These are phyloP conservation scores for Zosterops borbonicus DNA, from an alignment of 2,113 vertebrate genomes.

Conservation along the genomic window DNA sequence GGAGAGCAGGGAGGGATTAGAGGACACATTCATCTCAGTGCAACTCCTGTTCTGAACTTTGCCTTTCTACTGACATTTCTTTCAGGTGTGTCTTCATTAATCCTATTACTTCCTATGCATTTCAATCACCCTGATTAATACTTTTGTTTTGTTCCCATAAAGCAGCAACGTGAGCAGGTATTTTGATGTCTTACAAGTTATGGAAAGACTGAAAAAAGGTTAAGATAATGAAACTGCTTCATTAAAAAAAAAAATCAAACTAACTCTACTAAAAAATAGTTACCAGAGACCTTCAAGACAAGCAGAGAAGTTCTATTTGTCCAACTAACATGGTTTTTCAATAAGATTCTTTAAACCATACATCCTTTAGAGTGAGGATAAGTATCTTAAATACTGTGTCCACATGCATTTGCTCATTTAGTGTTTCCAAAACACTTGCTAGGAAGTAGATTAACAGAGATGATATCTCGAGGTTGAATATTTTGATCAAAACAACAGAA, in stretches of 20 bases:
- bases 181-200: neutral
- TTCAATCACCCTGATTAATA: neutral
- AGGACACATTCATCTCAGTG: neutral
- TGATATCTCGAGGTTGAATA: neutral
- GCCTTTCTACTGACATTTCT: neutral
- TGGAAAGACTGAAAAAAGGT: neutral
- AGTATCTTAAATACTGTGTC: neutral
- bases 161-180: neutral
- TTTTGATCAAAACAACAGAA: neutral
- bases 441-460: neutral
- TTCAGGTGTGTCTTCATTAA: neutral
- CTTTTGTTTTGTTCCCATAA: neutral
- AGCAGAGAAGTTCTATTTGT: neutral
- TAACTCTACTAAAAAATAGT: neutral
- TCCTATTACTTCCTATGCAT: neutral
- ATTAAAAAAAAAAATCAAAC: neutral
- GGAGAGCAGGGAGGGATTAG: neutral
- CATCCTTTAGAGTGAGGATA: neutral
- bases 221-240: neutral
- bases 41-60: neutral
- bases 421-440: neutral
- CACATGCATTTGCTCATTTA: neutral
- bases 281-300: neutral
- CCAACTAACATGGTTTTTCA: neutral
- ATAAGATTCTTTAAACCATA: neutral